Conservation (phyloP, 1,140 invertebrate species). For the Drosophila triauraria region DNA sequence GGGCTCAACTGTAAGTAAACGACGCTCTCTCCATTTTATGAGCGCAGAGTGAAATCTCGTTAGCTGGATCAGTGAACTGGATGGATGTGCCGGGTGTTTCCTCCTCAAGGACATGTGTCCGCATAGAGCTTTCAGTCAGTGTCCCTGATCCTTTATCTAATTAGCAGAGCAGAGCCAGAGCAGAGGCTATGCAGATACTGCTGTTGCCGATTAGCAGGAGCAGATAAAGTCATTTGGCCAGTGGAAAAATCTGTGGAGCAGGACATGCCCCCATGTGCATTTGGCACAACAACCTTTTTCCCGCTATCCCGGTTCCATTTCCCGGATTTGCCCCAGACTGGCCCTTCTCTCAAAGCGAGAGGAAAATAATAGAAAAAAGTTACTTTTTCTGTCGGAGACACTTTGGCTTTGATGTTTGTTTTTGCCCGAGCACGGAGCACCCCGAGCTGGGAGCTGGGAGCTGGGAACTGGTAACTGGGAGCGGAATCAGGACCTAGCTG, state of each 20-base stretch:
- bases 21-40: not conserved
- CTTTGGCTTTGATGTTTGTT: slow-evolving; percentile 75
- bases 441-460: too few relatives aligned
- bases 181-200: slow-evolving; percentile 18
- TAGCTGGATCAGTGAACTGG: slow-evolving; percentile 18
- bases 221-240: slow-evolving; percentile 58
- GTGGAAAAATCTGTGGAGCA: not conserved
- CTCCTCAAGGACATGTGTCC: slow-evolving; percentile 5
- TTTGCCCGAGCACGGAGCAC: slow-evolving; percentile 23
- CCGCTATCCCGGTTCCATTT: not conserved
- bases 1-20: not conserved
- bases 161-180: slow-evolving; percentile 20
- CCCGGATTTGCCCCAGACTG: slow-evolving; percentile 36
- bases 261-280: slow-evolving; percentile 13
- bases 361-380: slow-evolving; percentile 35
- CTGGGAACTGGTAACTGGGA: not conserved
- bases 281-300: slow-evolving; percentile 59
- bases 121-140: too few relatives aligned
- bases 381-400: slow-evolving; percentile 72
- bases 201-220: slow-evolving; percentile 27
- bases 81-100: not conserved
- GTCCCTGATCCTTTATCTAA: slow-evolving; percentile 44
- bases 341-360: slow-evolving; percentile 19
- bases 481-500: slow-evolving; percentile 32
- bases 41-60: slow-evolving; percentile 8